A percentile compares a stretch with the other conserved stretches of the same genome.
Evolutionary conservation across 1,140 invertebrate genomes (phyloP).

Genomic region (Sarcophaga peregrina): DNA sequence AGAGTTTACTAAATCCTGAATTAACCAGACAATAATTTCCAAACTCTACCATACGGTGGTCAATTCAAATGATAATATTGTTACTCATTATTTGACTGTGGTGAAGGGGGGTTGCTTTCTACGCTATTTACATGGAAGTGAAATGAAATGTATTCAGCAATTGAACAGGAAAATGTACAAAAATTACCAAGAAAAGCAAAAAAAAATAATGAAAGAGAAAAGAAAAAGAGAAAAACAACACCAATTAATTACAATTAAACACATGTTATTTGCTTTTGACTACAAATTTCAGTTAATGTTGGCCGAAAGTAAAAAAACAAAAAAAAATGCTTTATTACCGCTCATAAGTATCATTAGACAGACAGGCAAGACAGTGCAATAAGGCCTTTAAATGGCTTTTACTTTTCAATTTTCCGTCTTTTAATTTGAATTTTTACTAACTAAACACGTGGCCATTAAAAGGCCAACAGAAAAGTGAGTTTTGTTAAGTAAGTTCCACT

Average conservation of each 20-base stretch:
- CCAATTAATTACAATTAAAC: slow-evolving; percentile 38
- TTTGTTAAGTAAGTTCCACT: too few species aligned
- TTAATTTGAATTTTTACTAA: background rate
- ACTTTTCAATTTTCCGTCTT: background rate
- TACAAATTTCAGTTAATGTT: too few species aligned
- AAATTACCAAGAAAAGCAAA: background rate
- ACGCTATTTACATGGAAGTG: too few species aligned
- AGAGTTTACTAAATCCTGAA: too few species aligned
- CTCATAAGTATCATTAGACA: too few species aligned
- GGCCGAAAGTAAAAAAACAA: too few species aligned
- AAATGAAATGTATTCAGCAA: too few species aligned
- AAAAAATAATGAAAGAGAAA: background rate
- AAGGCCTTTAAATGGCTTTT: background rate
- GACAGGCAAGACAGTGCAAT: background rate
- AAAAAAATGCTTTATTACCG: too few species aligned
- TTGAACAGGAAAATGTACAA: background rate
- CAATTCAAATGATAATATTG: too few species aligned
- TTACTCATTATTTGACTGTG: too few species aligned
- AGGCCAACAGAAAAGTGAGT: background rate
- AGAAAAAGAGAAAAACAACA: background rate
- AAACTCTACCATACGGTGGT: too few species aligned
- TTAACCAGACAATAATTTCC: too few species aligned
- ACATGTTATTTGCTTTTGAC: background rate
- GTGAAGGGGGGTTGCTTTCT: background rate
- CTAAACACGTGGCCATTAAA: slow-evolving; percentile 6